phyloP scores from a whole-genome alignment of 2,797 vertebrate genomes.

The Perodicticus potto region DNA sequence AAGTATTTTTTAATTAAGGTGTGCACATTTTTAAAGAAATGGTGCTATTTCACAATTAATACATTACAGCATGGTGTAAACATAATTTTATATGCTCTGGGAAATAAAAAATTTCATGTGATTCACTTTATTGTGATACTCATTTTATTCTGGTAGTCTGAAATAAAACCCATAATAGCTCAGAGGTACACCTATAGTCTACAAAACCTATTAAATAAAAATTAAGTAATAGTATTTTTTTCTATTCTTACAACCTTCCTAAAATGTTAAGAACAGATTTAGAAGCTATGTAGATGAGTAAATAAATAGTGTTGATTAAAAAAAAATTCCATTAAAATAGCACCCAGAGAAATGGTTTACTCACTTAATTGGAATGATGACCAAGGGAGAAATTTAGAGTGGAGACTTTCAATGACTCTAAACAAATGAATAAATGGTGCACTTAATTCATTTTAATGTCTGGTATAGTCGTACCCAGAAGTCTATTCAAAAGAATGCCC shows the following conservation, averaged over 20 bases:
- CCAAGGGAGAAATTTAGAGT: constrained; percentile 63
- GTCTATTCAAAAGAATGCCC: constrained; percentile 47
- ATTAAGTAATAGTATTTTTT: constrained; percentile 34
- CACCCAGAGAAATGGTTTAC: constrained; percentile 42
- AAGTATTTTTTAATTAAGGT: not conserved
- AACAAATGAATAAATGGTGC: constrained; percentile 58
- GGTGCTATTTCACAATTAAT: not conserved
- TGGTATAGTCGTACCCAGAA: constrained; percentile 46
- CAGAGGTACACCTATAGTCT: not conserved
- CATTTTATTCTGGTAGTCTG: not conserved
- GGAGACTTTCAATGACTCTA: constrained; percentile 62
- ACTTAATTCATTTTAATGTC: constrained; percentile 61
- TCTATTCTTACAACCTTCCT: not conserved
- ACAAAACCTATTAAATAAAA: constrained; percentile 45
- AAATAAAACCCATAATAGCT: not conserved
- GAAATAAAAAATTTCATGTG: not conserved
- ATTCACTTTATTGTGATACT: not conserved
- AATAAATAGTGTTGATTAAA: constrained; percentile 29
- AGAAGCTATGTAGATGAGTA: not conserved
- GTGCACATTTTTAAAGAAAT: not conserved
- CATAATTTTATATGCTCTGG: not conserved
- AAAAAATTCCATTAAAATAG: constrained; percentile 60
- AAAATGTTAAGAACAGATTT: constrained; percentile 43
- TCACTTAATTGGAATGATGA: constrained; percentile 64
- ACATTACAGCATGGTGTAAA: not conserved